These are phyloP conservation scores for Phaedon cochleariae DNA, from an alignment of 2,888 invertebrate species.

Conservation along the genomic window DNA sequence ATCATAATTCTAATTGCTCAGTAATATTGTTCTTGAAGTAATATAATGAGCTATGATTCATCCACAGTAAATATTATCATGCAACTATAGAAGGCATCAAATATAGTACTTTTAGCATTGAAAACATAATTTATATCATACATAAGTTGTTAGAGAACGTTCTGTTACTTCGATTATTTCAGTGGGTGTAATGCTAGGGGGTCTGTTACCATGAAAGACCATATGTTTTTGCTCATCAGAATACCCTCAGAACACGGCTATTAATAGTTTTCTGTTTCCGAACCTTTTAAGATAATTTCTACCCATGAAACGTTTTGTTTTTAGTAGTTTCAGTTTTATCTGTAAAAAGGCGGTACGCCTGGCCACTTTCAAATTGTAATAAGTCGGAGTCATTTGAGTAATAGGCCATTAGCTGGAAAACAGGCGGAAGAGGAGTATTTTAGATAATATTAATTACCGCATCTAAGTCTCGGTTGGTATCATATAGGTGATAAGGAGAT, in stretches of 20 bases:
- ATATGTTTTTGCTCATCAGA: not conserved
- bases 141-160: no score
- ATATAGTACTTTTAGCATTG: no score
- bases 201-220: no score
- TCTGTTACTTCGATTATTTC: no score
- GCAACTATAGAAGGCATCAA: no score
- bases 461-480: not conserved
- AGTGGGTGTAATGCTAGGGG: no score
- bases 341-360: conserved; percentile 5
- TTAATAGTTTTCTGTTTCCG: not conserved
- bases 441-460: conserved; percentile 10
- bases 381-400: conserved; percentile 5
- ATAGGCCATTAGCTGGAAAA: not conserved
- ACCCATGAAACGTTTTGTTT: not conserved
- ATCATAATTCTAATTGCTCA: no score
- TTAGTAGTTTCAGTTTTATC: not conserved
- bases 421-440: conserved; percentile 9
- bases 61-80: no score
- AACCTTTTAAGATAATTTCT: not conserved
- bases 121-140: no score
- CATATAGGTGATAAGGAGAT: not conserved
- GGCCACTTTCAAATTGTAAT: conserved; percentile 7
- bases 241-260: not conserved
- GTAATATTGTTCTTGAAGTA: no score
- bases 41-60: no score